Evolutionary conservation across 2,113 vertebrate species (phyloP).

Genomic region (Macrotis lagotis): DNA sequence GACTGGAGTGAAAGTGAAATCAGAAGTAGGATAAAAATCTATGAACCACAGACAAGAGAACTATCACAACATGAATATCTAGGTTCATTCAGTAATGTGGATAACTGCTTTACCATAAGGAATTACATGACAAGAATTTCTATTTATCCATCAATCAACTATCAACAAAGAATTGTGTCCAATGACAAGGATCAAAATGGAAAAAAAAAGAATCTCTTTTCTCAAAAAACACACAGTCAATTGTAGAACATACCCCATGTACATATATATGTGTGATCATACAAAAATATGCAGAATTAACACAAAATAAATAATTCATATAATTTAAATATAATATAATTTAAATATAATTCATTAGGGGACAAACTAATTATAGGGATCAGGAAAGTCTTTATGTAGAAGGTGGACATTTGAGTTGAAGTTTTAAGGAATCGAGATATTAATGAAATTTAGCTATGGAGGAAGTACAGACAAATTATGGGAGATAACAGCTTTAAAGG

Average conservation of each 20-base stretch:
- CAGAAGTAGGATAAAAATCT: background rate
- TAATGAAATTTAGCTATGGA: background rate
- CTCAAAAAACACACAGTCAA: background rate
- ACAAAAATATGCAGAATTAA: background rate
- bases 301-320: background rate
- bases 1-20: background rate
- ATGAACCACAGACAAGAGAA: background rate
- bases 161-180: background rate
- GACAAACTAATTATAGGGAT: background rate
- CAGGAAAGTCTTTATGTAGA: background rate
- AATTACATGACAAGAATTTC: background rate
- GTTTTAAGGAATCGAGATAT: background rate
- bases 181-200: background rate
- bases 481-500: background rate
- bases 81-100: background rate
- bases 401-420: background rate
- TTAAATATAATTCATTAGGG: background rate
- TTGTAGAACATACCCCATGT: background rate
- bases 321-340: background rate
- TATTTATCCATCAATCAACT: background rate
- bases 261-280: background rate
- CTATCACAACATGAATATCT: background rate
- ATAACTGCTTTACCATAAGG: background rate
- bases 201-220: no score
- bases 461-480: background rate